phyloP scores from a whole-genome alignment of 2,888 invertebrate species.

The Heterodera filipjevi region DNA sequence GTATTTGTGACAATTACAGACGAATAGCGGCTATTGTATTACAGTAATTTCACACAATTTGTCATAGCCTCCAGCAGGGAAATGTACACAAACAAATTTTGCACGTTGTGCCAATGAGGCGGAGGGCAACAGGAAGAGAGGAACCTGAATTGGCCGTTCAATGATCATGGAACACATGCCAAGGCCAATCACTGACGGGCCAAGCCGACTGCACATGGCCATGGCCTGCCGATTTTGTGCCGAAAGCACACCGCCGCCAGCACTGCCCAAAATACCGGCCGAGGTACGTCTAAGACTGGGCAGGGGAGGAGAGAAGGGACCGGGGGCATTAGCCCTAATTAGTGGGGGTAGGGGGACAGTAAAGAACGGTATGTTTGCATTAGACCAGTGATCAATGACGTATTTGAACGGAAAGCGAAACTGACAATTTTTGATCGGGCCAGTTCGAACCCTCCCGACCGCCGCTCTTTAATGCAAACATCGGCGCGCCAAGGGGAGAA shows the following conservation, averaged over 20 bases:
- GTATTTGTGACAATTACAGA: too few relatives aligned
- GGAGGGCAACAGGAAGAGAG: background rate
- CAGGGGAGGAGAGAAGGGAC: too few relatives aligned
- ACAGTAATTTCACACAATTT: too few relatives aligned
- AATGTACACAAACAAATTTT: background rate
- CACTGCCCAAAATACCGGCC: background rate
- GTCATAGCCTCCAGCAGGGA: background rate
- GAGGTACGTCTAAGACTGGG: background rate
- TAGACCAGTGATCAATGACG: too few relatives aligned
- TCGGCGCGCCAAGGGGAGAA: too few relatives aligned
- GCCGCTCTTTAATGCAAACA: too few relatives aligned
- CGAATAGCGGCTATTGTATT: too few relatives aligned
- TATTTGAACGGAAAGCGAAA: too few relatives aligned
- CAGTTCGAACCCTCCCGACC: too few relatives aligned
- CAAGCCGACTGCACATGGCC: constrained; percentile 2
- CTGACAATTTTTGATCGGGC: too few relatives aligned
- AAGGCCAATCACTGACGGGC: background rate
- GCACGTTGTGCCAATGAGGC: background rate
- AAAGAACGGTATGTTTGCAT: background rate
- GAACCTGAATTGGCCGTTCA: constrained; percentile 24
- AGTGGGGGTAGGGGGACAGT: too few relatives aligned
- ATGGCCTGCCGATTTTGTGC: background rate
- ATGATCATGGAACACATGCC: background rate
- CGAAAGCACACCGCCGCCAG: background rate
- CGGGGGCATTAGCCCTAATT: background rate